Base-by-base conservation (phyloP, 37 sponge, comb jelly and placozoan genomes). In the Ephydatia muelleri region DNA sequence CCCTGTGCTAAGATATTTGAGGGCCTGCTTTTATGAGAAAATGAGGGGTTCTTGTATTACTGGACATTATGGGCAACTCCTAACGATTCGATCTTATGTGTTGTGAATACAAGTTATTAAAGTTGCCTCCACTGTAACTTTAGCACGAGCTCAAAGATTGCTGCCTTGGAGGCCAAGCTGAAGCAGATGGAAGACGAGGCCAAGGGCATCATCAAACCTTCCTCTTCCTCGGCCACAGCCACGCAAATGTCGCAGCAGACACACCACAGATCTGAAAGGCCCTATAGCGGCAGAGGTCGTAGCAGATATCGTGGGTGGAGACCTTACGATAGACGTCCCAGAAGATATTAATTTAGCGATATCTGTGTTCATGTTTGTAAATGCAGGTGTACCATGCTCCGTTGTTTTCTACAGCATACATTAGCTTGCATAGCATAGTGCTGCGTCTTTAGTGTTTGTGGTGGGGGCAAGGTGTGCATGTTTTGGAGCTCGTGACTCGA, bases 131-230 rank as follows among this genome's bases (percentile, higher is more conserved):
- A 30, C n/a, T 66, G 6, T 14, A 23, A 22, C 16, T 79, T 43
- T 71, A 93, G 94, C 64, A 86, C 88, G 8, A 49, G 80, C 39
- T 88, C 91, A 2, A 94, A 94, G 77, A 94, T 94, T n/a, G 85
- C 89, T 39, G 94, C 94, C 68, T 86, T 94, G 22, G 94, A 94
- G 67, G 91, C 88, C 57, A 94, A 94, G 79, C 78, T 94, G 75
- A 84, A 82, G 77, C 73, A 78, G 40, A 94, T 94, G 94, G 89
- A 93, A 57, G 78, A 86, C 30, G 74, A 76, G 40, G 37, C 70
- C 23, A 23, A 38, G 31, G 21, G 47, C n/a, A 73, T 70, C 38
- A 57, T 21, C 57, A 57, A 21, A 57, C 57, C 57, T 21, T 57
- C 57, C 57, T 43, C 43, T 6, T 57, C 57, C 57, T 57, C 57